A percentile compares a stretch with the other conserved stretches of the same genome.
Evolutionary conservation across 2,888 invertebrate species (phyloP).

Genomic region (Lymantria dispar): DNA sequence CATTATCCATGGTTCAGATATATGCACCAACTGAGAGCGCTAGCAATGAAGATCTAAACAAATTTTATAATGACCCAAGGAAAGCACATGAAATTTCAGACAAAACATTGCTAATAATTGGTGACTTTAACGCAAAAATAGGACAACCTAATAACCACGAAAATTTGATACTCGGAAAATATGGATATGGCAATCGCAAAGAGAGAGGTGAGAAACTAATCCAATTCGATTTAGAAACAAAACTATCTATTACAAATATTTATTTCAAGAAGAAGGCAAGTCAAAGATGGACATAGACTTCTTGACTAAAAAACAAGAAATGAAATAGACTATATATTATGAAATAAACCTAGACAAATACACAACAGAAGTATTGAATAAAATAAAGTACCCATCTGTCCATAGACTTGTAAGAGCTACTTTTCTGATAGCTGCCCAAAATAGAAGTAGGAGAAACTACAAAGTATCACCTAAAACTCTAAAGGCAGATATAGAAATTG

Average conservation of each 20-base stretch:
- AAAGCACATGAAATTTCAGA: background rate
- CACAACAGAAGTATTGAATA: background rate
- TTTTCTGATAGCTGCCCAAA: background rate
- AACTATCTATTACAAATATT: background rate
- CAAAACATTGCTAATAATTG: background rate
- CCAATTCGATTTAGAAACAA: background rate
- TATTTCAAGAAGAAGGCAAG: background rate
- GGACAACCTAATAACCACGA: background rate
- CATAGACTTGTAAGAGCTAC: background rate
- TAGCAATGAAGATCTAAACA: background rate
- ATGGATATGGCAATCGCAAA: background rate
- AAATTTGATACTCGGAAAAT: background rate
- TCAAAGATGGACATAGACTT: background rate
- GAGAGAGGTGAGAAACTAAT: background rate
- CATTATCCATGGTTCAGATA: background rate
- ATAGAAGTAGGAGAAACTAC: background rate
- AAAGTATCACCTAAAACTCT: background rate
- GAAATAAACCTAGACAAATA: background rate
- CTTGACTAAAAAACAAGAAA: background rate
- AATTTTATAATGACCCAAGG: background rate
- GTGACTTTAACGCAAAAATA: background rate
- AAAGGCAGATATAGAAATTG: background rate
- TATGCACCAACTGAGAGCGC: background rate
- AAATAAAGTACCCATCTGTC: background rate
- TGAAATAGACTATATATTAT: background rate